A percentile compares a stretch with the other conserved stretches of the same genome.
Conservation (phyloP, 2,888 invertebrate species). For the Meiosimyza platycephala region DNA sequence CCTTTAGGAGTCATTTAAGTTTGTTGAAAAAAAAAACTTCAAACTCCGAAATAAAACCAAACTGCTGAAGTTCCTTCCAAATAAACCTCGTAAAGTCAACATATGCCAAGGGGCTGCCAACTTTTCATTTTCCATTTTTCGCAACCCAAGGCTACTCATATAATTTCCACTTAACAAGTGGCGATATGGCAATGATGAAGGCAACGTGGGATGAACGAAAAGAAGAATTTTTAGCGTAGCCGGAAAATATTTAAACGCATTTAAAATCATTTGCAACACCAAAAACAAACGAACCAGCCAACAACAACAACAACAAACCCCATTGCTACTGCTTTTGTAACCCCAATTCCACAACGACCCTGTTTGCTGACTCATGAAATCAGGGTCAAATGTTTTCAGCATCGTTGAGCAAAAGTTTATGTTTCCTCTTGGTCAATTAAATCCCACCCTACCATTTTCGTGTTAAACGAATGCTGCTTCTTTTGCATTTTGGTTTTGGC, state of each 20-base stretch:
- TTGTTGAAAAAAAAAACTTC: too few relatives aligned
- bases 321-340: not conserved
- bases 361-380: conserved; percentile 61
- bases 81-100: not conserved
- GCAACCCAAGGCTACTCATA: not conserved
- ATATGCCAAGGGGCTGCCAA: conserved; percentile 2
- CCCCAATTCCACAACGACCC: conserved; percentile 12
- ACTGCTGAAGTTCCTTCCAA: too few relatives aligned
- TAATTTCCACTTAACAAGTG: not conserved
- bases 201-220: not conserved
- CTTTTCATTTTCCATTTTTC: not conserved
- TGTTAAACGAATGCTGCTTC: conserved; percentile 32
- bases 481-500: conserved; percentile 28
- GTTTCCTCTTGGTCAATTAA: conserved; percentile 66
- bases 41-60: too few relatives aligned
- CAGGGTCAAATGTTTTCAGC: conserved; percentile 64
- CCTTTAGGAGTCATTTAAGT: too few relatives aligned
- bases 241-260: conserved; percentile 30
- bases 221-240: not conserved
- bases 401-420: conserved; percentile 63
- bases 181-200: not conserved
- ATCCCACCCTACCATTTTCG: conserved; percentile 52
- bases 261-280: conserved; percentile 29
- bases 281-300: not conserved
- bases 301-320: not conserved